phyloP scores from a whole-genome alignment of 2,888 invertebrate species.

The Heliconius hortense region DNA sequence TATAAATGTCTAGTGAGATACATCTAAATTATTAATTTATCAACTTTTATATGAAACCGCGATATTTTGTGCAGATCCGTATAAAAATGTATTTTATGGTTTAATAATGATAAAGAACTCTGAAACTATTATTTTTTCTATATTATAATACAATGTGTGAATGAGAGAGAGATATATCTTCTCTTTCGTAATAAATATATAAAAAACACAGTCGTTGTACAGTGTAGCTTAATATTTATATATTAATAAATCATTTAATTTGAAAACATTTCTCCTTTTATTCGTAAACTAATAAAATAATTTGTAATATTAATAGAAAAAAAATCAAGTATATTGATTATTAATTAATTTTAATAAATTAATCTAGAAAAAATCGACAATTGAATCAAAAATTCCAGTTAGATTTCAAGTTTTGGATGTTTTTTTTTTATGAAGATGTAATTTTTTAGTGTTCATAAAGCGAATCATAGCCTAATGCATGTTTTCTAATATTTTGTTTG shows the following conservation, averaged over 20 bases:
- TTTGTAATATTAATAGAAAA: no score
- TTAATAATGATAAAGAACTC: not conserved
- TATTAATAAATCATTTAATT: not conserved
- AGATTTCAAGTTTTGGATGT: no score
- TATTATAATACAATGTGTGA: not conserved
- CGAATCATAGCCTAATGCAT: no score
- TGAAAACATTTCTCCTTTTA: no score
- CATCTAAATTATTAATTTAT: not conserved
- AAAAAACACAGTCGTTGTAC: not conserved
- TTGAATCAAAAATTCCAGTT: no score
- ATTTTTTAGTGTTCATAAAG: no score
- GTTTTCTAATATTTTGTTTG: no score
- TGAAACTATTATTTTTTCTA: not conserved
- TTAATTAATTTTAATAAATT: no score
- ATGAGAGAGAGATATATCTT: not conserved
- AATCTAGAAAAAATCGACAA: no score
- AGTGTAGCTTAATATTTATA: not conserved
- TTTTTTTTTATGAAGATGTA: no score
- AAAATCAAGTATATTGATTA: no score
- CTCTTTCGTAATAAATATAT: not conserved
- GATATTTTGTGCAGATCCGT: constrained; percentile 4
- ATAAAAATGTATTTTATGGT: not conserved
- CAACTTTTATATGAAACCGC: not conserved
- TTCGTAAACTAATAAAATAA: no score
- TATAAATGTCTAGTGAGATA: constrained; percentile 5